A percentile compares a stretch with the other conserved stretches of the same genome.
phyloP scores from a whole-genome alignment of 2,888 invertebrate species.

The Mechanitis messenoides region DNA sequence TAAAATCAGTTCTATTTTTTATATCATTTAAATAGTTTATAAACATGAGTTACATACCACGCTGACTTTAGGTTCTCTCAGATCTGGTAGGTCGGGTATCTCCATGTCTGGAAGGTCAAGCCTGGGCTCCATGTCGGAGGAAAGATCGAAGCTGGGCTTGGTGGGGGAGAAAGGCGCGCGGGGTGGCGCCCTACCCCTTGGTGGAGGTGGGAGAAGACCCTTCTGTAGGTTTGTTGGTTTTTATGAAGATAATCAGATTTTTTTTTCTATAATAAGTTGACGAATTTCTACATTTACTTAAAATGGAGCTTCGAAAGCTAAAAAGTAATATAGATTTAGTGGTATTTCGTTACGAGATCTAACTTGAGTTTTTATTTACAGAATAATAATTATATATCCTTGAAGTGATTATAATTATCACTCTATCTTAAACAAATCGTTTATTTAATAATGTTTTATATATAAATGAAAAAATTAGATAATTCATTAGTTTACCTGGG shows the following conservation, averaged over 20 bases:
- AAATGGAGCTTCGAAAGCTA: too few species aligned
- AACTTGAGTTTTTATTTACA: too few species aligned
- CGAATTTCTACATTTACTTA: too few species aligned
- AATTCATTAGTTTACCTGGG: slow-evolving; percentile 43
- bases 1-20: background rate
- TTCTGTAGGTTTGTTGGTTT: slow-evolving; percentile 43
- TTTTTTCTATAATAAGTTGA: background rate
- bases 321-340: too few species aligned
- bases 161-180: slow-evolving; percentile 55
- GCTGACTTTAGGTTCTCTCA: background rate
- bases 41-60: background rate
- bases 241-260: background rate
- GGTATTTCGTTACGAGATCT: too few species aligned
- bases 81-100: slow-evolving; percentile 40
- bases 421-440: too few species aligned
- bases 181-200: slow-evolving; percentile 51
- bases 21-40: background rate
- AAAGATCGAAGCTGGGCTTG: slow-evolving; percentile 57
- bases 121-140: slow-evolving; percentile 52
- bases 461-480: too few species aligned
- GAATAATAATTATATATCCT: too few species aligned
- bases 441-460: too few species aligned
- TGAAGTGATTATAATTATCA: too few species aligned
- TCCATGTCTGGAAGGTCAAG: slow-evolving; percentile 49
- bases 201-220: slow-evolving; percentile 66